A percentile compares a stretch with the other conserved stretches of the same genome.
Conservation (phyloP, 2,113 vertebrate genomes). For the Caranx melampygus region DNA sequence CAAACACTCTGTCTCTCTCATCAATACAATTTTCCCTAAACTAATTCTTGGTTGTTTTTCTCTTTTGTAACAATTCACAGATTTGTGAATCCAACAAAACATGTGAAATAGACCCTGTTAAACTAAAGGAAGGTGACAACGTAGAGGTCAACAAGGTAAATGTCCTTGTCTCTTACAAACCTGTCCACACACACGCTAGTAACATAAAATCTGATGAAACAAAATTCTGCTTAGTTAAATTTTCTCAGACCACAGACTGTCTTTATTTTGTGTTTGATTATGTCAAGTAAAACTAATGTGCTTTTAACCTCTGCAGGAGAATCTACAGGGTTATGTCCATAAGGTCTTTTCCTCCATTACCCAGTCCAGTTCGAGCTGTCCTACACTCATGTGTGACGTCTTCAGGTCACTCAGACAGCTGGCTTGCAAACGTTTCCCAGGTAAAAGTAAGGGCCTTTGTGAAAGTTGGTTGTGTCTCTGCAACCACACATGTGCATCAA, state of each 20-base stretch:
- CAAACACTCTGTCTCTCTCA: not conserved
- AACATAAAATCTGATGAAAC: no score
- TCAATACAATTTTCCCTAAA: not conserved
- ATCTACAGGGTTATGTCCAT: constrained; percentile 94
- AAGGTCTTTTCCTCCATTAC: constrained; percentile 97
- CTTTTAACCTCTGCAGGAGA: constrained; percentile 86
- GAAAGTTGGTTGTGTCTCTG: no score
- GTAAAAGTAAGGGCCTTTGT: constrained; percentile 80
- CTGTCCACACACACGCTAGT: not conserved
- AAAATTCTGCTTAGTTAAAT: no score
- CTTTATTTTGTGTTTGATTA: no score
- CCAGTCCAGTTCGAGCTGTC: constrained; percentile 95
- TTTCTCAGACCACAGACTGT: no score
- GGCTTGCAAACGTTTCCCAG: constrained; percentile 93
- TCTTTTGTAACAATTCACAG: constrained; percentile 62
- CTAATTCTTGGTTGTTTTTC: not conserved
- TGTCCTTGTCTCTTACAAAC: not conserved
- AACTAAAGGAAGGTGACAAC: constrained; percentile 95
- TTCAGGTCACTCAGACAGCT: constrained; percentile 94
- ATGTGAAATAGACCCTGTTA: constrained; percentile 97
- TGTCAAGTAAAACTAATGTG: not conserved
- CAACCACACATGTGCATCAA: not conserved
- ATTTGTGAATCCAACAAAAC: constrained; percentile 96
- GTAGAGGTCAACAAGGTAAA: constrained; percentile 93
- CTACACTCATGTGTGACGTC: constrained; percentile 97